Percentiles rank a stretch among this genome's conserved stretches.
Conservation (phyloP, 2,888 invertebrate species). For the Punctoribates punctum region DNA sequence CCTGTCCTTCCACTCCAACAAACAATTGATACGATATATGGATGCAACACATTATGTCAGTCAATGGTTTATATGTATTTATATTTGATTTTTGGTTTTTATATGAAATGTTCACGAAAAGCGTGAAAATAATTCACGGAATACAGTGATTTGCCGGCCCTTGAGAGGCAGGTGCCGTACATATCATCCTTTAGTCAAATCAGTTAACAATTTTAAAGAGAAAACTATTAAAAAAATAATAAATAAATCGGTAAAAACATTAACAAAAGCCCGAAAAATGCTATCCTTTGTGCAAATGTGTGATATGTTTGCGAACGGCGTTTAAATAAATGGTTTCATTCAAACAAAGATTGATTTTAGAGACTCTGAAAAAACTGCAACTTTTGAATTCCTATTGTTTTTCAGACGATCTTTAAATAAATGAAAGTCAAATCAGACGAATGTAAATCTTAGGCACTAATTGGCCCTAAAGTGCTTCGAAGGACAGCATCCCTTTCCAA, state of each 20-base stretch:
- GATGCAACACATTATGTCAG: background rate
- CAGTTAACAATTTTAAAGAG: background rate
- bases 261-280: background rate
- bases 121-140: slow-evolving; percentile 13
- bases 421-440: no score
- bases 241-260: background rate
- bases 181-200: background rate
- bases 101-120: slow-evolving; percentile 8
- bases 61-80: background rate
- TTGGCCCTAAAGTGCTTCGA: background rate
- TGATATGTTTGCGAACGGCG: background rate
- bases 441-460: background rate
- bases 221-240: background rate
- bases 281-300: background rate
- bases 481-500: background rate
- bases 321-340: background rate
- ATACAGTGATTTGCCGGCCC: background rate
- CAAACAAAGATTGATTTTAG: background rate
- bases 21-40: background rate
- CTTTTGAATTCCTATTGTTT: background rate
- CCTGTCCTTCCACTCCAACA: slow-evolving; percentile 23
- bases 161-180: slow-evolving; percentile 8
- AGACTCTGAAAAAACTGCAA: background rate
- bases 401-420: background rate
- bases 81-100: background rate